phyloP scores from a whole-genome alignment of 2,797 vertebrate species.

The Sebastolobus altivelis region DNA sequence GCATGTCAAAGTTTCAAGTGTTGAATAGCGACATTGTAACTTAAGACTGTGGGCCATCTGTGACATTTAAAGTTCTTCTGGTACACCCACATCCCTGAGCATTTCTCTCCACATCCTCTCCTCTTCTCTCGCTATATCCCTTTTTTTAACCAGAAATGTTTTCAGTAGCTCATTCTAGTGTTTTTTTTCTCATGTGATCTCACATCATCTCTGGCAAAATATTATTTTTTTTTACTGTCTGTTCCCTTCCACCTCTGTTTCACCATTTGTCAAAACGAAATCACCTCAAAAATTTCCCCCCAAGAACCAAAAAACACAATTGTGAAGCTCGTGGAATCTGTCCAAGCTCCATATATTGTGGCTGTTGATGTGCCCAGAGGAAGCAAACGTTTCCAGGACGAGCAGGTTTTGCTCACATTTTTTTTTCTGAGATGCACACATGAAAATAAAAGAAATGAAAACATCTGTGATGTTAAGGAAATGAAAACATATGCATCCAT shows the following conservation, averaged over 20 bases:
- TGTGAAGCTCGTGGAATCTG: constrained; percentile 4
- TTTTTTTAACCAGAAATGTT: background rate
- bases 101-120: constrained; percentile 15
- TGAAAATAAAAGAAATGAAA: constrained; percentile 12
- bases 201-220: background rate
- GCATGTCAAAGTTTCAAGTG: background rate
- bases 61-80: constrained; percentile 34
- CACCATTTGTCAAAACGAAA: background rate
- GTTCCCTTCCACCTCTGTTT: background rate
- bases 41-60: constrained; percentile 21
- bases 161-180: background rate
- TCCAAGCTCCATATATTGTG: constrained; percentile 1
- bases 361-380: background rate
- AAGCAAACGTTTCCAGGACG: background rate
- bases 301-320: constrained; percentile 13
- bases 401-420: background rate
- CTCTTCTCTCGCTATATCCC: background rate
- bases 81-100: constrained; percentile 16
- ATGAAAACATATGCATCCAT: background rate
- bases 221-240: background rate
- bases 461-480: constrained; percentile 14
- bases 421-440: background rate
- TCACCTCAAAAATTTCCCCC: background rate
- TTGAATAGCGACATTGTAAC: constrained; percentile 31
- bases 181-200: constrained; percentile 2